phyloP scores from a whole-genome alignment of 2,113 vertebrate genomes.

The Leptocoma aspasia region DNA sequence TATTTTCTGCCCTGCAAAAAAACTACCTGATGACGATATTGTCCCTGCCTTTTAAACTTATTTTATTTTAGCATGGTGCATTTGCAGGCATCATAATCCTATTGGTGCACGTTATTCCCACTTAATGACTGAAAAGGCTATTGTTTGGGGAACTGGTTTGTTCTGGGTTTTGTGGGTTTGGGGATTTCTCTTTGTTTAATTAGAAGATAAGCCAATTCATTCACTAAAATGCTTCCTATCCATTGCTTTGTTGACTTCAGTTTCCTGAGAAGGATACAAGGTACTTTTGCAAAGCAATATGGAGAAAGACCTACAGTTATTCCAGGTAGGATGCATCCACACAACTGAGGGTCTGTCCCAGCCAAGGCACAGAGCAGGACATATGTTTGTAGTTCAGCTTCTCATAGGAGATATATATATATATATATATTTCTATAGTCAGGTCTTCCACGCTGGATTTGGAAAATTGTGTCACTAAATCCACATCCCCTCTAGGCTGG shows the following conservation, averaged over 20 bases:
- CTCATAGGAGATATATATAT: not conserved
- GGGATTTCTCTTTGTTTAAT: not conserved
- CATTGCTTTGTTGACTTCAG: not conserved
- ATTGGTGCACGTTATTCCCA: constrained; percentile 19
- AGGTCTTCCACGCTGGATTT: not conserved
- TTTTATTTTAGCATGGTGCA: constrained; percentile 22
- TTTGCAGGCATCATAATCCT: constrained; percentile 23
- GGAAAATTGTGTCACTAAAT: not conserved
- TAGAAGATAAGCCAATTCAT: not conserved
- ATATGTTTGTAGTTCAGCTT: not conserved
- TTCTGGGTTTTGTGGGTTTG: not conserved
- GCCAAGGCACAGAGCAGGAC: not conserved
- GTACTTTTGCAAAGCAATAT: not conserved
- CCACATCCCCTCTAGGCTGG: not conserved
- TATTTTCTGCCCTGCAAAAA: not conserved
- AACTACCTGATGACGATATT: not conserved
- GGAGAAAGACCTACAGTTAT: not conserved
- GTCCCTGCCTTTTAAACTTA: constrained; percentile 29
- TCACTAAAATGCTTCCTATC: not conserved
- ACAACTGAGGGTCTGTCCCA: not conserved
- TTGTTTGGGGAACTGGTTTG: not conserved
- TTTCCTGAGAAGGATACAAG: not conserved
- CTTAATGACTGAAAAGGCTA: not conserved
- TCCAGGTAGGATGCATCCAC: not conserved
- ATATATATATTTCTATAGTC: not conserved